Percentiles rank a stretch among this genome's conserved stretches.
These are phyloP conservation scores for Chamaea fasciata DNA, from an alignment of 2,113 vertebrate species.

Conservation along the genomic window DNA sequence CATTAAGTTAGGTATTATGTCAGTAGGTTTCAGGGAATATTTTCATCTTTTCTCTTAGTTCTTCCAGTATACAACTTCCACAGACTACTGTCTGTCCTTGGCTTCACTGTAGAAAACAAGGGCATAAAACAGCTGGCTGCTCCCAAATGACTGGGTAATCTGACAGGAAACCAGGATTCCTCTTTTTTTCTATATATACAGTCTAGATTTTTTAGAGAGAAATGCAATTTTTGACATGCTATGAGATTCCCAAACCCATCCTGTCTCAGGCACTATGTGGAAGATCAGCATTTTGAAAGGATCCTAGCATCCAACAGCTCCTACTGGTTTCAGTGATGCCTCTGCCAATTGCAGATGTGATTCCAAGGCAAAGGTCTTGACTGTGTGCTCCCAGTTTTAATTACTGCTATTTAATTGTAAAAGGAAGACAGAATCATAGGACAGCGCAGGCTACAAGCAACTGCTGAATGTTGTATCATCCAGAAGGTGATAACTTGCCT, in stretches of 20 bases:
- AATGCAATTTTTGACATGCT: accelerated
- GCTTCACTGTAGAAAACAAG: background rate
- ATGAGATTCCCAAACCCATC: background rate
- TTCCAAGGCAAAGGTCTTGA: background rate
- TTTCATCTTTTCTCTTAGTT: background rate
- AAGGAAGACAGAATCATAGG: background rate
- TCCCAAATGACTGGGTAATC: background rate
- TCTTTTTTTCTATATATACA: background rate
- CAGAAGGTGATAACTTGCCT: accelerated
- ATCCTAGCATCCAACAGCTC: background rate
- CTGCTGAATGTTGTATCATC: background rate
- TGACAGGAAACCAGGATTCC: background rate
- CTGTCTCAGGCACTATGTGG: background rate
- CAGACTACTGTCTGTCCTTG: background rate
- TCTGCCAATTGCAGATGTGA: background rate
- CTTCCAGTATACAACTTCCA: background rate
- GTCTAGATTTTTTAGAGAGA: background rate
- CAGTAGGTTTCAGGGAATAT: background rate
- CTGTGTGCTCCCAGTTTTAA: background rate
- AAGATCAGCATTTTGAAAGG: background rate
- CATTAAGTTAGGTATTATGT: background rate
- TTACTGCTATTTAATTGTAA: background rate
- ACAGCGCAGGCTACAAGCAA: background rate
- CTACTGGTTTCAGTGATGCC: background rate
- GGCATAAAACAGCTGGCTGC: background rate